These are phyloP conservation scores for Ophthalmolycus amberensis DNA, from an alignment of 2,113 vertebrate species.

Conservation along the genomic window DNA sequence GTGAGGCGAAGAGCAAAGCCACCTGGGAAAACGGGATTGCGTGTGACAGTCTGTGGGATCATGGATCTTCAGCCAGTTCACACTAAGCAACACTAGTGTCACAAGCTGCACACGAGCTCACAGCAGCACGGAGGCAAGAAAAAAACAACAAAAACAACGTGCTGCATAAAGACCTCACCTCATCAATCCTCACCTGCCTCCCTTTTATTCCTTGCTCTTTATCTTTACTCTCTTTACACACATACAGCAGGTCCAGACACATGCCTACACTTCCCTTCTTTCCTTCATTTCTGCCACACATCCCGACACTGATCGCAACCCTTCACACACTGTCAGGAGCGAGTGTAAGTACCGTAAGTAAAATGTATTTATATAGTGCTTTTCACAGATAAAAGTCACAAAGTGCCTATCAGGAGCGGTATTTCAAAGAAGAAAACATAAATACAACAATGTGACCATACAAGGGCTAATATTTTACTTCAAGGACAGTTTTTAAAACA, in stretches of 20 bases:
- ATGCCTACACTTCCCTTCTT: neutral
- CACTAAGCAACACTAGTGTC: conserved; percentile 44
- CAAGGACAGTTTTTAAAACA: too few relatives aligned
- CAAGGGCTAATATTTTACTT: too few relatives aligned
- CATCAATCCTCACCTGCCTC: neutral
- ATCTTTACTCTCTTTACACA: conserved; percentile 5
- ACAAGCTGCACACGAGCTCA: conserved; percentile 19
- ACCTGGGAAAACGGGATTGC: conserved; percentile 43
- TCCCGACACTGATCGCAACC: conserved; percentile 48
- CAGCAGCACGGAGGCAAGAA: neutral
- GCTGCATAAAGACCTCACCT: neutral
- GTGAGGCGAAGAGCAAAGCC: conserved; percentile 33
- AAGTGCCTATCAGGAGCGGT: too few relatives aligned
- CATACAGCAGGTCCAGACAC: neutral
- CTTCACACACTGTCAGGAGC: conserved; percentile 42
- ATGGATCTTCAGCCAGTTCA: conserved; percentile 47
- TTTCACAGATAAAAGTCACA: too few relatives aligned
- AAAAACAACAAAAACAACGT: neutral
- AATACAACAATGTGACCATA: too few relatives aligned
- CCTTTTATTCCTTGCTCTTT: neutral
- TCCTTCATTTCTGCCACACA: conserved; percentile 33
- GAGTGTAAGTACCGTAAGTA: neutral
- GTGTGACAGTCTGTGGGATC: conserved; percentile 59
- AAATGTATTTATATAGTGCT: too few relatives aligned
- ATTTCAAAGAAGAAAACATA: too few relatives aligned